Evolutionary conservation across 2,888 invertebrate species (phyloP).

Genomic region (Cacoxenus indagator): DNA sequence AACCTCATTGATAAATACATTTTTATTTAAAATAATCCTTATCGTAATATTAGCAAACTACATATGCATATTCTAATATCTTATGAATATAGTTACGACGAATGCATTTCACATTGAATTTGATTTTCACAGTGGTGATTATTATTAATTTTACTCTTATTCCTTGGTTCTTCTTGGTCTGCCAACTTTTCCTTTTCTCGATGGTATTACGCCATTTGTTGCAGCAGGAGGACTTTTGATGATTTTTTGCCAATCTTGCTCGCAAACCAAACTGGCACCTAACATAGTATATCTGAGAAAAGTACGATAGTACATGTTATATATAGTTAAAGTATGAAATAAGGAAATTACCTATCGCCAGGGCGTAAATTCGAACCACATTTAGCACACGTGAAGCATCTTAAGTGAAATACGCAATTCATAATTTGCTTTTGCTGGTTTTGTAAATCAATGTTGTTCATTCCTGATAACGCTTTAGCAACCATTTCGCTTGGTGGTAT

Average conservation of each 20-base stretch:
- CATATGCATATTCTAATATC: slow-evolving; percentile 2
- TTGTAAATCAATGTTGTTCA: slow-evolving; percentile 71
- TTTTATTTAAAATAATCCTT: slow-evolving; percentile 12
- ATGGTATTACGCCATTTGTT: slow-evolving; percentile 76
- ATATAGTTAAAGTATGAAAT: too few species aligned
- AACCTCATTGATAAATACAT: not conserved
- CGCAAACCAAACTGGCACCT: slow-evolving; percentile 91
- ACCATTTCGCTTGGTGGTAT: slow-evolving; percentile 95
- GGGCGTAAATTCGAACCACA: slow-evolving; percentile 90
- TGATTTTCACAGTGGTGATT: slow-evolving; percentile 4
- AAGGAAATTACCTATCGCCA: slow-evolving; percentile 82
- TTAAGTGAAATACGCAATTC: slow-evolving; percentile 78
- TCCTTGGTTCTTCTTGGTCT: slow-evolving; percentile 90
- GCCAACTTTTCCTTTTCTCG: slow-evolving; percentile 87
- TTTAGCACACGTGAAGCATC: slow-evolving; percentile 96
- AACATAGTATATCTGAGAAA: slow-evolving; percentile 86
- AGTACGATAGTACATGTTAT: too few species aligned
- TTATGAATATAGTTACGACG: slow-evolving; percentile 1
- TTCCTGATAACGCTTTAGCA: slow-evolving; percentile 76
- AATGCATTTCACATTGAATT: slow-evolving; percentile 4
- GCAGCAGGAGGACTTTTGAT: slow-evolving; percentile 80
- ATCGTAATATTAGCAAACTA: not conserved
- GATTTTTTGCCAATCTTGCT: slow-evolving; percentile 95
- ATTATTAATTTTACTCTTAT: slow-evolving; percentile 74
- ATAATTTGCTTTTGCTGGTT: slow-evolving; percentile 65